Evolutionary conservation across 2,113 vertebrate species (phyloP).

Genomic region (Mesoclemmys tuberculata): DNA sequence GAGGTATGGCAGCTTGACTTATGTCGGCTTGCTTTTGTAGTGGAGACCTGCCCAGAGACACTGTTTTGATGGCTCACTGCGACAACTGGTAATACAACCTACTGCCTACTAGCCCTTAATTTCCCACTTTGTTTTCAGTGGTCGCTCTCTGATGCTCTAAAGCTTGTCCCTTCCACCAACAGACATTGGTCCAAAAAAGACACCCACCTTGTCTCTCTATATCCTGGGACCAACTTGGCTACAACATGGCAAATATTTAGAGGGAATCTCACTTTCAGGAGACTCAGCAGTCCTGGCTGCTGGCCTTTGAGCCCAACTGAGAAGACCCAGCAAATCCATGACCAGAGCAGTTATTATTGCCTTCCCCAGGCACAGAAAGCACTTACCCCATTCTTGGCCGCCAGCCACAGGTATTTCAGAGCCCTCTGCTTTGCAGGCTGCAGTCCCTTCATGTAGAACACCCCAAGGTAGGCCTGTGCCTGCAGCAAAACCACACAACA

Average conservation of each 20-base stretch:
- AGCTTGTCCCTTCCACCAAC: not conserved
- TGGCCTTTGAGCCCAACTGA: not conserved
- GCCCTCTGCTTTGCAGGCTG: slow-evolving; percentile 77
- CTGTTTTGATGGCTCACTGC: no score
- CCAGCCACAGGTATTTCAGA: slow-evolving; percentile 87
- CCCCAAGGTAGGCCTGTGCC: slow-evolving; percentile 93
- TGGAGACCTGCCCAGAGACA: no score
- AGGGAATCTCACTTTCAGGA: not conserved
- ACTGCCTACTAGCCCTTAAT: no score
- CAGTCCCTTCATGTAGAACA: slow-evolving; percentile 82
- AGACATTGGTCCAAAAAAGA: not conserved
- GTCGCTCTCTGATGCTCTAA: not conserved
- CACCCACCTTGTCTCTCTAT: not conserved
- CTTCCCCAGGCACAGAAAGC: not conserved
- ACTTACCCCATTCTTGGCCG: slow-evolving; percentile 85
- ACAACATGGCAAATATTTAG: not conserved
- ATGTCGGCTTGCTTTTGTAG: no score
- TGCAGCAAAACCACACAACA: slow-evolving; percentile 39
- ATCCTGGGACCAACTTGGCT: not conserved
- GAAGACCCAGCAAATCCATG: not conserved
- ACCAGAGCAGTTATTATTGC: not conserved
- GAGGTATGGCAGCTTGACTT: no score
- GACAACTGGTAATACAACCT: no score
- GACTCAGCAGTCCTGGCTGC: not conserved
- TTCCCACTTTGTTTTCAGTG: no score